Percentiles rank a stretch among this genome's conserved stretches.
Evolutionary conservation across 2,888 invertebrate genomes (phyloP).

Genomic region (Tetranychus truncatus): DNA sequence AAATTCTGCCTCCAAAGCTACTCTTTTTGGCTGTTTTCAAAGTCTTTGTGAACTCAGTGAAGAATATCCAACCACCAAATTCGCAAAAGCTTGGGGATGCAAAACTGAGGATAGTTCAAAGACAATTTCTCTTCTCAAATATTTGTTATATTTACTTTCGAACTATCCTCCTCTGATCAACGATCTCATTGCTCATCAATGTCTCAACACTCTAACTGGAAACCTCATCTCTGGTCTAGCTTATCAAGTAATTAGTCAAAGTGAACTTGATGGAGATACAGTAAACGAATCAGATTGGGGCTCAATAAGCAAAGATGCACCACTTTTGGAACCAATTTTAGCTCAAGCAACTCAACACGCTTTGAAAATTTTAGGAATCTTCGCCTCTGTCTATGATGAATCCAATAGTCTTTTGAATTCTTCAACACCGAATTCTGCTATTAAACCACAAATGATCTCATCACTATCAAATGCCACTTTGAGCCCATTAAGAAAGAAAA

Average conservation of each 20-base stretch:
- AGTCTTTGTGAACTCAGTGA: conserved; percentile 47
- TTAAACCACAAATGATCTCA: conserved; percentile 9
- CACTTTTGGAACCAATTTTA: conserved; percentile 11
- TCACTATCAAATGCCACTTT: conserved; percentile 13
- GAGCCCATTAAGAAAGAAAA: conserved; percentile 15
- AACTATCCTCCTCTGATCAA: conserved; percentile 39
- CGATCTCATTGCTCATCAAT: conserved; percentile 40
- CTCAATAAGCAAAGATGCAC: conserved; percentile 5
- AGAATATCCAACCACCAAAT: conserved; percentile 47
- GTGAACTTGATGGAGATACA: not conserved
- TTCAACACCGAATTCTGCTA: not conserved
- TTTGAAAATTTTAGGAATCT: conserved; percentile 15
- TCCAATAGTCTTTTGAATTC: not conserved
- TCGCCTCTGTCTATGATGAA: conserved; percentile 18
- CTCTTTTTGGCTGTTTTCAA: conserved; percentile 44
- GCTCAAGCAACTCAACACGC: conserved; percentile 11
- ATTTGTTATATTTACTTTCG: conserved; percentile 30
- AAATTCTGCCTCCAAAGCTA: conserved; percentile 11
- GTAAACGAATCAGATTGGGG: conserved; percentile 11
- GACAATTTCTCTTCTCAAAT: conserved; percentile 10
- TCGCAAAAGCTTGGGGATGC: conserved; percentile 23
- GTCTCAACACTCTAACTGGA: conserved; percentile 38
- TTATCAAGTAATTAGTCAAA: conserved; percentile 3
- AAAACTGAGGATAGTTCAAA: not conserved
- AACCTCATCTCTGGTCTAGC: conserved; percentile 37